Evolutionary conservation across 2,797 vertebrate species (phyloP), one percentile per base, ranked within the genome.

Genomic region (Gobio occitaniae): DNA sequence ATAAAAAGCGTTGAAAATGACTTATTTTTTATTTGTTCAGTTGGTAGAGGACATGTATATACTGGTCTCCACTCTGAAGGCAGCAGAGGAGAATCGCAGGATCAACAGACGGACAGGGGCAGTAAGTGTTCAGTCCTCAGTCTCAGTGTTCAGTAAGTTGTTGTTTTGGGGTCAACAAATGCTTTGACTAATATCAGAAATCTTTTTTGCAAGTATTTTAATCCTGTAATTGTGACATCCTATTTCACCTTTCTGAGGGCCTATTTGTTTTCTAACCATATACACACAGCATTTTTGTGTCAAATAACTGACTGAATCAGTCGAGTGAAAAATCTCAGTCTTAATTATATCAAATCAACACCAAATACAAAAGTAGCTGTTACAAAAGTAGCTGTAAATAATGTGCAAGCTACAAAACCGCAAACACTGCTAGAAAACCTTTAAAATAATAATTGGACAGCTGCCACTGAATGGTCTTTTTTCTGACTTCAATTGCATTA

Each of bases 91-190:
- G 21, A 41, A 41, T 44, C 52, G 9, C 29, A 65, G 63, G 6
- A 32, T 50, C 54, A 74, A 21, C 4, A 36, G n/a, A 16, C 17
- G 25, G 8, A 63, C 19, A 9, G 11, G 25, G 19, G 36, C 69
- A 36, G 80, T 82, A 82, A 82, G 69, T 72, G 25, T 63, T 36
- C 16, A 32, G 4, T 32, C 32, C 32, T 32, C 32, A 32, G 32
- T 32, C 32, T 32, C 32, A 32, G 32, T 32, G 32, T 32, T 32
- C 25, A 25, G 25, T 25, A 32, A 32, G 32, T 13, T 56, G 4
- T 44, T 70, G n/a, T 47, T 59, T 44, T 44, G 3, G 9, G 13
- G 3, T 78, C 1, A 25, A 12, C 5, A 41, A 21, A 41, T 69
- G 36, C 68, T 19, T 38, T 19, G 50, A 21, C 16, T 75, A 8